Evolutionary conservation across 2,797 vertebrate species (phyloP), one percentile per base, ranked within the genome.

Genomic region (Anolis apletophallus): DNA sequence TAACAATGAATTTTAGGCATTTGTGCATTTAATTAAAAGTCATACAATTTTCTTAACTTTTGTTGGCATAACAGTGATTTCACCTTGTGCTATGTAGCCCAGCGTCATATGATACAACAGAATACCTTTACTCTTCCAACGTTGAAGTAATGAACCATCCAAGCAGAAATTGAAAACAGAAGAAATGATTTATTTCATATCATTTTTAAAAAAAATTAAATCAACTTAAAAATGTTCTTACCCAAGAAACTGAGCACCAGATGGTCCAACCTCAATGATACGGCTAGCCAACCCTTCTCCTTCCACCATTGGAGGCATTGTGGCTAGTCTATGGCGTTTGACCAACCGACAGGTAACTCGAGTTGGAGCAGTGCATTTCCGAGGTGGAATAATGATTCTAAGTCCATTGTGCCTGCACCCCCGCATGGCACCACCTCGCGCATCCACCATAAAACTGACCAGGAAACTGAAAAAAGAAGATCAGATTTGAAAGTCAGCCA

Each of bases 361-460:
- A 0, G 99, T 99, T 0, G 99, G 99, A 0, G 99, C 99, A 0
- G 98, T 98, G 94, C 99, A 99, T 90, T 99, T 99, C 92, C 97
- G 97, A 0, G 99, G 98, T 0, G 99, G 99, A 82, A 99, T 98
- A 89, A 99, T 98, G 90, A 99, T 98, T 52, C 98, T 97, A 0
- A 99, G 97, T 55, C 99, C 99, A 0, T 99, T 98, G 93, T 99
- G 99, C 26, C 99, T 97, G 93, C 99, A 99, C 0, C 99, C 99
- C 1, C 98, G 95, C 99, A 99, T 99, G 84, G 99, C 98, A 16
- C 99, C 99, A 0, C 99, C 99, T 54, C 99, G 97, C 69, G 99
- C 99, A 1, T 99, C 99, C 95, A 99, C 99, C 99, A 99, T 99
- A 93, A 99, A 99, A 94, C 99, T 99, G 89, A 99, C 99, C 92